These are phyloP conservation scores for Amphimedon queenslandica DNA, from an alignment of 37 sponge, comb jelly and placozoan genomes.

Conservation along the genomic window DNA sequence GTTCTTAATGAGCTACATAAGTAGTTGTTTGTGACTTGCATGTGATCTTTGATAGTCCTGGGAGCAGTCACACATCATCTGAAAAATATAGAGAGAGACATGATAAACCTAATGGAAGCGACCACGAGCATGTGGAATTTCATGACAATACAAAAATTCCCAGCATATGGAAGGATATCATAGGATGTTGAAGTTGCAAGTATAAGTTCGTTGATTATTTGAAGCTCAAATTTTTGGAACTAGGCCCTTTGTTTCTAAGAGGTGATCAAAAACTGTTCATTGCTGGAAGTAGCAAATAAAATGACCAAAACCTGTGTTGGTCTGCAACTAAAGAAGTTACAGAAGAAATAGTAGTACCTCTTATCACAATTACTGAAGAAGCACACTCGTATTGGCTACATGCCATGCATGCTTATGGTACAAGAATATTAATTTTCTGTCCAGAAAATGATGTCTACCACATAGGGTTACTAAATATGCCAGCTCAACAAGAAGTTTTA, in stretches of 20 bases:
- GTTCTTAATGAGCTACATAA: background rate
- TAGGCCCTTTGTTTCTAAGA: background rate
- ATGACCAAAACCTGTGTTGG: background rate
- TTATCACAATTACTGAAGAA: background rate
- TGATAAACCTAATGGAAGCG: background rate
- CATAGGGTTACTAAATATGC: background rate
- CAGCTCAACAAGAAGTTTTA: background rate
- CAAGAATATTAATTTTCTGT: background rate
- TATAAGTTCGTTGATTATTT: background rate
- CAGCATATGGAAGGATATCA: background rate
- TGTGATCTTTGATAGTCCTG: constrained; percentile 2
- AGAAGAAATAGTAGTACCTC: background rate
- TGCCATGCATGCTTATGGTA: background rate
- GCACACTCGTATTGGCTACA: background rate
- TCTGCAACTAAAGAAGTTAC: background rate
- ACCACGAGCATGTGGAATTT: too few relatives aligned
- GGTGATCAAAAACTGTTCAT: background rate
- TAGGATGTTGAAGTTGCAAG: background rate
- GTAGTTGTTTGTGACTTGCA: background rate
- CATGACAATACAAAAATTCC: too few relatives aligned
- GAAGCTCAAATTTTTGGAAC: background rate
- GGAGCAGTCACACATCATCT: background rate
- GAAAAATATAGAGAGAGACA: background rate
- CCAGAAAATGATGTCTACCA: background rate
- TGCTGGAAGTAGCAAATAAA: background rate